A percentile compares a stretch with the other conserved stretches of the same genome.
Evolutionary conservation across 1,140 invertebrate species (phyloP).

Genomic region (Orchestia grillus): DNA sequence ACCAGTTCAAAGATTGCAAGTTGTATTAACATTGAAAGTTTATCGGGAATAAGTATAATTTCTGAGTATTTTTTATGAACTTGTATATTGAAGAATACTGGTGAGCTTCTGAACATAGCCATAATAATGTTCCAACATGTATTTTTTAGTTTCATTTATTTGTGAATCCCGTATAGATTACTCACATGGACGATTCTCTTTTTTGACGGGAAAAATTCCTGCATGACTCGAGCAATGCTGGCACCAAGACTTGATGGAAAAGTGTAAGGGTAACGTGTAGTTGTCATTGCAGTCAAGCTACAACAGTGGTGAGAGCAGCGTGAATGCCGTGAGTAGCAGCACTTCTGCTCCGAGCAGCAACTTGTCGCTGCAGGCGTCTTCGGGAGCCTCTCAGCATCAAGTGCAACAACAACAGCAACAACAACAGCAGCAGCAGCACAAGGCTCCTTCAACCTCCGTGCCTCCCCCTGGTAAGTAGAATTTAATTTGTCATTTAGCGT

Average conservation of each 20-base stretch:
- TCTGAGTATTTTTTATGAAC: too few relatives aligned
- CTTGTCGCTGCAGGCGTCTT: not conserved
- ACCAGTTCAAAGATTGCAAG: too few relatives aligned
- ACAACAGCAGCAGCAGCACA: constrained; percentile 22
- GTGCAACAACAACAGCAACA: constrained; percentile 34
- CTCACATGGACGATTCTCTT: too few relatives aligned
- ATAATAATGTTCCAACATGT: too few relatives aligned
- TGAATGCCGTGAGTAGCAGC: constrained; percentile 37
- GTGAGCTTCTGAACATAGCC: too few relatives aligned
- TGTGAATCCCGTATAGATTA: too few relatives aligned
- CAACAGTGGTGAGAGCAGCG: constrained; percentile 3
- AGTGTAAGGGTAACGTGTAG: not conserved
- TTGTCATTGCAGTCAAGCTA: not conserved
- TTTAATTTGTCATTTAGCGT: not conserved
- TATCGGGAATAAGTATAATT: too few relatives aligned
- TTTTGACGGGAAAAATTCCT: too few relatives aligned
- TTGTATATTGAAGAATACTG: too few relatives aligned
- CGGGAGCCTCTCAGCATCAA: not conserved
- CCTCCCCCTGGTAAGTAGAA: constrained; percentile 24
- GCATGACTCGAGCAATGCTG: too few relatives aligned
- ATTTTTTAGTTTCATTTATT: too few relatives aligned
- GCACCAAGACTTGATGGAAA: not conserved
- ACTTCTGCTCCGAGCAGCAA: constrained; percentile 12
- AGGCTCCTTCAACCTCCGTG: constrained; percentile 22
- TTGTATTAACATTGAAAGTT: too few relatives aligned